A percentile compares a stretch with the other conserved stretches of the same genome.
These are phyloP conservation scores for Onychomys arenicola DNA, from an alignment of 2,797 vertebrate genomes.

Conservation along the genomic window DNA sequence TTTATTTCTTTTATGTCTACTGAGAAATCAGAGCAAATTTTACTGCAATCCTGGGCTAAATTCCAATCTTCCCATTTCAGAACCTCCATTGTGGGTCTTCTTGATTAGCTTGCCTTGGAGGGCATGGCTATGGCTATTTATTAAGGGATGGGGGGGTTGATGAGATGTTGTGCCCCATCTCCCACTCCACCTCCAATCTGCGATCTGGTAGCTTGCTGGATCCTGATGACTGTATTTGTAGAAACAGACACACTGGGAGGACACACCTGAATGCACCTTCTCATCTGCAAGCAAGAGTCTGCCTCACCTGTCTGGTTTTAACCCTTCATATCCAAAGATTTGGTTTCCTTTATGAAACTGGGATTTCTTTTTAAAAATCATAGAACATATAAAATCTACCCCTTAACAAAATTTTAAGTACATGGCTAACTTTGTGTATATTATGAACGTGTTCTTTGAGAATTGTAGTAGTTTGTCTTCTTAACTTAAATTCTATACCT, in stretches of 20 bases:
- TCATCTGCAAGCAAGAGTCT: not conserved
- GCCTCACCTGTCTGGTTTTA: not conserved
- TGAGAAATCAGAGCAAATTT: conserved; percentile 78
- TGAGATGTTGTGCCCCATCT: not conserved
- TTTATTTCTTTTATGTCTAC: conserved; percentile 70
- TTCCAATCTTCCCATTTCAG: conserved; percentile 1
- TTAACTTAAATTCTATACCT: not conserved
- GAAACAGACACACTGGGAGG: not conserved
- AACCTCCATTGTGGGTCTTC: not conserved
- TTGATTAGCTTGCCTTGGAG: not conserved
- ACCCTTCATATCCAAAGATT: not conserved
- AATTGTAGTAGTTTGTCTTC: not conserved
- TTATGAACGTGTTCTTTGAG: not conserved
- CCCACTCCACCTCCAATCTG: not conserved
- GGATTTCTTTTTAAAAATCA: not conserved
- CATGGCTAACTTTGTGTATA: too few relatives aligned
- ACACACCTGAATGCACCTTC: not conserved
- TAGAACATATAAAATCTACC: not conserved
- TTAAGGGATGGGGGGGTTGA: too few relatives aligned
- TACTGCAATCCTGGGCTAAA: conserved; percentile 15
- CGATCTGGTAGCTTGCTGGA: not conserved
- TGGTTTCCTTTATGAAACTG: not conserved
- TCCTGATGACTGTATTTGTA: not conserved
- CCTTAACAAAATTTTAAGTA: not conserved
- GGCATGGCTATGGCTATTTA: fast-evolving